Conservation (phyloP, 2,888 invertebrate species). For the Cyclophora punctaria region DNA sequence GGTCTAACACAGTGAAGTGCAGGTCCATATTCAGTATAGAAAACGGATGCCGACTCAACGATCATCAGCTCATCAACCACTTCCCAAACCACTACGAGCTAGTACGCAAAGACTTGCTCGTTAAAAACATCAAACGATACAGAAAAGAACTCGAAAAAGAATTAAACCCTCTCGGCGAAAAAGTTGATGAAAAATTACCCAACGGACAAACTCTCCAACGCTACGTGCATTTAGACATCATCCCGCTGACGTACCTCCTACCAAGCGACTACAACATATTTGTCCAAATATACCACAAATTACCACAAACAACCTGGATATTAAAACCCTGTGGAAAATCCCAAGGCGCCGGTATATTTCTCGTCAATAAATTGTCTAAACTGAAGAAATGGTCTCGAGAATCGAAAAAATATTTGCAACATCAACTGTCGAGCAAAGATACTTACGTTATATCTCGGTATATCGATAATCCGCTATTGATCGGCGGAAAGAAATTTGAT, state of each 20-base stretch:
- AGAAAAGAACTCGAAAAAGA: conserved; percentile 93
- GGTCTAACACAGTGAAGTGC: conserved; percentile 92
- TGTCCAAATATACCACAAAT: conserved; percentile 94
- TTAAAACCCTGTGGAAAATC: conserved; percentile 97
- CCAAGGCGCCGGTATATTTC: conserved; percentile 92
- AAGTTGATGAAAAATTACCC: conserved; percentile 59
- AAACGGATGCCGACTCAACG: conserved; percentile 64
- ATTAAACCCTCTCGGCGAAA: conserved; percentile 87
- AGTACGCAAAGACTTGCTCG: conserved; percentile 94
- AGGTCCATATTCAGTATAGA: conserved; percentile 83
- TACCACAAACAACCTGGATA: conserved; percentile 95
- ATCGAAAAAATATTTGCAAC: conserved; percentile 87
- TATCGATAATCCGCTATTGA: conserved; percentile 93
- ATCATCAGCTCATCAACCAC: conserved; percentile 95
- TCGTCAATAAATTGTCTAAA: conserved; percentile 94
- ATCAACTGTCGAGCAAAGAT: conserved; percentile 84
- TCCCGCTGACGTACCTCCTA: conserved; percentile 94
- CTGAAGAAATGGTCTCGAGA: conserved; percentile 92
- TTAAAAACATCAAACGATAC: conserved; percentile 96
- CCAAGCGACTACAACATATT: conserved; percentile 97
- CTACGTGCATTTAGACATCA: conserved; percentile 89
- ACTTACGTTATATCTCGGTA: conserved; percentile 96
- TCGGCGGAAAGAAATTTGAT: conserved; percentile 97
- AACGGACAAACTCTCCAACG: conserved; percentile 79
- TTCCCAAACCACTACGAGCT: conserved; percentile 96